A percentile compares a stretch with the other conserved stretches of the same genome.
Evolutionary conservation across 2,113 vertebrate genomes (phyloP).

Genomic region (Ornithorhynchus anatinus): DNA sequence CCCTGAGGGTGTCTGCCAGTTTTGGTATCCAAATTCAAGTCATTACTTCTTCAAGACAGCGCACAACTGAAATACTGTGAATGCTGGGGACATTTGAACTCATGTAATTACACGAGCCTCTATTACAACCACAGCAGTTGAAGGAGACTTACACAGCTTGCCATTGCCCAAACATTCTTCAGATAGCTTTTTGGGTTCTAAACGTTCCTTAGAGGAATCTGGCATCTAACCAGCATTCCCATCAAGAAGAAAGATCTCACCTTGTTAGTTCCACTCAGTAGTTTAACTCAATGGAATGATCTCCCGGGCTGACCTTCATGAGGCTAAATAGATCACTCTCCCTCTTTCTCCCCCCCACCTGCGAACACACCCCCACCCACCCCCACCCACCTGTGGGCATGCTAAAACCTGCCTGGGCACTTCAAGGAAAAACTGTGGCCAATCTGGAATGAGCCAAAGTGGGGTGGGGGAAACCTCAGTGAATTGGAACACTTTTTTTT

Average conservation of each 20-base stretch:
- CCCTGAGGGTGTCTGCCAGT: no score
- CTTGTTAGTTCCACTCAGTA: background rate
- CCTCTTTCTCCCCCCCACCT: no score
- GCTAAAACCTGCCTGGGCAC: background rate
- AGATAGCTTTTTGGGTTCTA: background rate
- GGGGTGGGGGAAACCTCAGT: no score
- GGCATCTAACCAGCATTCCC: constrained; percentile 34
- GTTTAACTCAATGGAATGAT: constrained; percentile 5
- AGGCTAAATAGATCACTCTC: background rate
- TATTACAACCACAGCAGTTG: rapidly evolving
- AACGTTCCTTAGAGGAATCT: background rate
- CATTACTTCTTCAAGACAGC: background rate
- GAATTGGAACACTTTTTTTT: no score
- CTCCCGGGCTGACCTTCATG: constrained; percentile 21
- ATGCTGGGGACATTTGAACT: background rate
- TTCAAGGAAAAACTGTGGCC: background rate
- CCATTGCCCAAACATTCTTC: background rate
- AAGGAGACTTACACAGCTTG: background rate
- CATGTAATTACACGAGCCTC: background rate
- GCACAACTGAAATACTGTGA: constrained; percentile 6
- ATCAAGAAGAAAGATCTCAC: background rate
- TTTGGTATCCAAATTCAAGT: background rate
- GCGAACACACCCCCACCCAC: no score
- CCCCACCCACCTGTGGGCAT: background rate
- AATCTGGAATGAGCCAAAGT: no score